Evolutionary conservation across 2,888 invertebrate genomes (phyloP).

Genomic region (Zele albiditarsus): DNA sequence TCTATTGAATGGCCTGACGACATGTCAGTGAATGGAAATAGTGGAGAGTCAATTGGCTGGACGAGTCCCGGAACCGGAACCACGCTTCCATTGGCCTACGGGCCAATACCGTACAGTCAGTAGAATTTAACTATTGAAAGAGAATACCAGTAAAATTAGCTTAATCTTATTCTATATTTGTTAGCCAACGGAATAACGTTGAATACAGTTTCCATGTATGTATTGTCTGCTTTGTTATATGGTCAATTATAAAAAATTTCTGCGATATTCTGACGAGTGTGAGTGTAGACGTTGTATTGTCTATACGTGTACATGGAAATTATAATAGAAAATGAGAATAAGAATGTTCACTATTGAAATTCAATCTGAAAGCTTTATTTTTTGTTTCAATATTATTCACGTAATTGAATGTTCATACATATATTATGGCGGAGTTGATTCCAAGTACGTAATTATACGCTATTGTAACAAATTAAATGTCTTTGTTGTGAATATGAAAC

Average conservation of each 20-base stretch:
- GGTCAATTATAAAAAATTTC: not conserved
- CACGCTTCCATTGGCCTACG: constrained; percentile 83
- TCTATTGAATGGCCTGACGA: constrained; percentile 29
- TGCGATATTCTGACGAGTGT: not conserved
- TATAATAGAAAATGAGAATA: not conserved
- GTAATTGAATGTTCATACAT: not conserved
- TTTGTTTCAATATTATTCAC: not conserved
- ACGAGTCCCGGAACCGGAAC: constrained; percentile 69
- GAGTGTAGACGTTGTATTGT: not conserved
- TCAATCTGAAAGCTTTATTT: not conserved
- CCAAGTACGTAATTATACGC: not conserved
- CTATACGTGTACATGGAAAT: not conserved
- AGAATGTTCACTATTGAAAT: not conserved
- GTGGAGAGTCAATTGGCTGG: constrained; percentile 54
- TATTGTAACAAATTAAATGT: constrained; percentile 2
- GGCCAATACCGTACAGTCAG: constrained; percentile 86
- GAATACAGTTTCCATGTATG: not conserved
- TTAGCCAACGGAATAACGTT: not conserved
- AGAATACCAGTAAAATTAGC: constrained; percentile 29
- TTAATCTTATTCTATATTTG: not conserved
- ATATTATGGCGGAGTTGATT: not conserved
- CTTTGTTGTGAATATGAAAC: constrained; percentile 7
- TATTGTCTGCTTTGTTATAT: not conserved
- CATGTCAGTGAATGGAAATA: constrained; percentile 38
- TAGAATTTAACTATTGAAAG: constrained; percentile 66